Evolutionary conservation across 1,140 invertebrate genomes (phyloP), one percentile per base, ranked within the genome.

Genomic region (Dreissena rostriformis): DNA sequence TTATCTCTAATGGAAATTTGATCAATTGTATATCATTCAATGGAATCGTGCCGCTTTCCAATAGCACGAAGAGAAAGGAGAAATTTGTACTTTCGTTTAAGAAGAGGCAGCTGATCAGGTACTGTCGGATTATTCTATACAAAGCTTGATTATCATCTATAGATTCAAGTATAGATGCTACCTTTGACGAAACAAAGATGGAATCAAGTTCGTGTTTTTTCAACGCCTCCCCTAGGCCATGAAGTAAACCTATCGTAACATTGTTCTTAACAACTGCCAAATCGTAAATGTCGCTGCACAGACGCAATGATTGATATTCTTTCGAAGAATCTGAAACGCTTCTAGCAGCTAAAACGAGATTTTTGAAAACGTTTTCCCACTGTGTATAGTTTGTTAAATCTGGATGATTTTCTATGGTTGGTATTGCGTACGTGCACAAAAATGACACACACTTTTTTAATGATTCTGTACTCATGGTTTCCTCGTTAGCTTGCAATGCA

Each of bases 221-320:
- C 24, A 79, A 57, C 2, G 51, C 49, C 14, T 51, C 39, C 57
- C 63, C 77, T 28, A 79, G 29, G 28, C 15, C 22, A 14, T 70
- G 19, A 12, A 79, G 57, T 2, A 22, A 26, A n/a, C 11, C 26
- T 22, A 67, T n/a, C 17, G 53, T 24, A 28, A 79, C 24, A 17
- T 22, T 49, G 19, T 68, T 12, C 2, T 51, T 39, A 10, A 68
- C 22, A 0, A 79, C 24, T 2, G 70, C 14, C n/a, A 68, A 66
- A 55, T 65, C 29, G n/a, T 24, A 65, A 71, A 79, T 55, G 29
- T 79, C 77, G 68, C 57, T 53, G 28, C 77, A 79, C 7, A 79
- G 51, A 17, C 67, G 26, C 14, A 79, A 53, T 51, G 57, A 17
- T 63, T 76, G 74, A 19, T 63, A 39, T 19, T 26, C 29, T 26